These are phyloP conservation scores for Disparrhopalites patrizii DNA, from an alignment of 2,888 invertebrate genomes.

Conservation along the genomic window DNA sequence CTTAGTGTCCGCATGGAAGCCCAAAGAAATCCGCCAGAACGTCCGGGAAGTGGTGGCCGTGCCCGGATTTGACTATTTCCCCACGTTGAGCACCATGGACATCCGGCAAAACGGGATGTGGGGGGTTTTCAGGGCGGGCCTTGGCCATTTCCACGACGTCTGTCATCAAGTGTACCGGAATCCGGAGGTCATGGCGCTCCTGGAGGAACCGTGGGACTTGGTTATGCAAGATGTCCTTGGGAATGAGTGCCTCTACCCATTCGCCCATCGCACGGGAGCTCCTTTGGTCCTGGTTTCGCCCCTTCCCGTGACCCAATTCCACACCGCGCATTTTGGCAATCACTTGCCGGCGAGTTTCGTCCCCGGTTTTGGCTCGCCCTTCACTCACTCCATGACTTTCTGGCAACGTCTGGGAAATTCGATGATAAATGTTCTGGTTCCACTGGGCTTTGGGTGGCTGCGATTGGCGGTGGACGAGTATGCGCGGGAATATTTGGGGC, in stretches of 20 bases:
- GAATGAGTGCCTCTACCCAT: not conserved
- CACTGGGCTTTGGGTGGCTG: no score
- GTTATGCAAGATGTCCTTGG: not conserved
- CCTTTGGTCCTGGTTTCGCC: not conserved
- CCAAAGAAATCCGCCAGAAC: not conserved
- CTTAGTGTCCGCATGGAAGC: not conserved
- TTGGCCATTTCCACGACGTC: not conserved
- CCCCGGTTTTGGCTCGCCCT: not conserved
- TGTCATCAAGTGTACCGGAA: not conserved
- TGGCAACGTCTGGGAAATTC: no score
- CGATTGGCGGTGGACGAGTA: no score
- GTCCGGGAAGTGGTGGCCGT: not conserved
- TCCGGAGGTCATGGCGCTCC: not conserved
- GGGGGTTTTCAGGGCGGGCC: not conserved
- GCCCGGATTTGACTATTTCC: not conserved
- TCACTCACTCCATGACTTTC: not conserved
- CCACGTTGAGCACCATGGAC: not conserved
- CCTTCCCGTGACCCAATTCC: not conserved
- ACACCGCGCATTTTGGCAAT: not conserved
- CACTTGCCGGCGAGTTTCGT: not conserved
- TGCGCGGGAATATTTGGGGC: constrained; percentile 50
- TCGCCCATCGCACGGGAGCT: not conserved
- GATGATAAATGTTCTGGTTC: no score
- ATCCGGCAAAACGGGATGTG: not conserved
- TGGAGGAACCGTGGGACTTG: not conserved